Percentiles rank a stretch among this genome's conserved stretches.
phyloP scores from a whole-genome alignment of 2,113 vertebrate genomes.

The Circaetus cinerascens region DNA sequence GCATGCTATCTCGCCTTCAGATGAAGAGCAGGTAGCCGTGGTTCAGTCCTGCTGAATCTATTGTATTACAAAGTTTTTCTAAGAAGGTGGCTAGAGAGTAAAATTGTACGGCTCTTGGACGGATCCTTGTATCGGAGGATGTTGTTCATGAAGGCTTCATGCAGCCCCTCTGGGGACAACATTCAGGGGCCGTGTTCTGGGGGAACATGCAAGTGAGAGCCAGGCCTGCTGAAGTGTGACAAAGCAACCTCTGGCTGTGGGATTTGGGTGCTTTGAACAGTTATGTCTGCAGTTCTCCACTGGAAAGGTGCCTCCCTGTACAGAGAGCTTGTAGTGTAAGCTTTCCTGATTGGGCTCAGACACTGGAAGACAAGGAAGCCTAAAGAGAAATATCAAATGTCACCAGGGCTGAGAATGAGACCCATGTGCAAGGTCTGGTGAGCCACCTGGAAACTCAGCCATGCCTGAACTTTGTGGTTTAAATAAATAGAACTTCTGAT shows the following conservation, averaged over 20 bases:
- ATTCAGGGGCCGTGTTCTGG: not conserved
- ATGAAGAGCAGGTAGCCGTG: not conserved
- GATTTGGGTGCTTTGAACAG: not conserved
- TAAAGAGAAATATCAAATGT: not conserved
- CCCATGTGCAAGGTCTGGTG: not conserved
- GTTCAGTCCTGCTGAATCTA: not conserved
- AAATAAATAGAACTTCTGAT: not conserved
- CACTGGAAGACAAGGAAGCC: not conserved
- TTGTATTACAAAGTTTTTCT: not conserved
- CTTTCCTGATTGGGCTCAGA: not conserved
- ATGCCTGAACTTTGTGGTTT: not conserved
- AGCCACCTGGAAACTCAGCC: not conserved
- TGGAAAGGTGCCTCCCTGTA: not conserved
- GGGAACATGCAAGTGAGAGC: not conserved
- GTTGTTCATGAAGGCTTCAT: not conserved
- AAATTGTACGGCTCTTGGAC: not conserved
- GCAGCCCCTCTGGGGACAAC: not conserved
- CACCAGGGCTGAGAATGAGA: not conserved
- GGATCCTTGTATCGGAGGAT: not conserved
- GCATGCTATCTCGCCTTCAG: not conserved
- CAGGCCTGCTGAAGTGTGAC: not conserved
- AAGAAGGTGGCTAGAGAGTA: not conserved
- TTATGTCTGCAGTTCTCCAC: not conserved
- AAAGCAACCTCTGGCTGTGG: not conserved
- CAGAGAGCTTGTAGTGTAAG: not conserved